Base-by-base conservation (phyloP, 53 echinoderm and acorn worm genomes). In the Pentamera pediparva region DNA sequence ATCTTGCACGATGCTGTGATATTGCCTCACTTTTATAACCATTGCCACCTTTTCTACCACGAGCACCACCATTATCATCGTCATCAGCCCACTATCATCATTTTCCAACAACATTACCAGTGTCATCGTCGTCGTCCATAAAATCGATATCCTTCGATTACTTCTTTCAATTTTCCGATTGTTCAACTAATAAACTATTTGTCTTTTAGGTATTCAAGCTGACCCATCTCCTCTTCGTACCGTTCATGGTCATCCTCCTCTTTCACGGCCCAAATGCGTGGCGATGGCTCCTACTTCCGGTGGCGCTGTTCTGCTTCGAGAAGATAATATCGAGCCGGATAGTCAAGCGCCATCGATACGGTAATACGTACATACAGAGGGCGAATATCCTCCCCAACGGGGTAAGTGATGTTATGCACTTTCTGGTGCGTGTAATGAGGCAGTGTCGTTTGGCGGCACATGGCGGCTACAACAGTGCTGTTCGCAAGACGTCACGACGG, bases 241-340 rank as follows among this genome's bases (percentile, higher is more conserved):
- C 77, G 13, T 83, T 83, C 59, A 25, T 78, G 5, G 13, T 78
- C 11, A 55, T 56, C 41, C 38, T 78, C 15, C 26, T 83, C 18
- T 56, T 83, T 15, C 83, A 83, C 43, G 78, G 69, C 1, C 30
- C 65, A 22, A 67, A 62, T 37, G 52, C 63, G 39, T 83, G 83
- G 83, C 77, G 78, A 32, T 83, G 69, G 67, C 37, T 83, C 1
- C 60, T 83, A 0, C 21, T 83, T 38, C 83, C 83, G 18, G 83
- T 77, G 20, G 1, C 58, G 6, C 25, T 83, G 33, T 67, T 78
- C 25, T 21, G 48, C 21, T 30, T 78, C 24, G 83, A 83, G 70
- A 77, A 70, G 32, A 19, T 70, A 6, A 62, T 78, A 45, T 78
- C 77, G 19, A 69, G 78, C 50, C 55, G 76, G 17, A 36, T 83